A percentile compares a stretch with the other conserved stretches of the same genome.
These are phyloP conservation scores for Agapornis roseicollis DNA, from an alignment of 2,113 vertebrate species.

Conservation along the genomic window DNA sequence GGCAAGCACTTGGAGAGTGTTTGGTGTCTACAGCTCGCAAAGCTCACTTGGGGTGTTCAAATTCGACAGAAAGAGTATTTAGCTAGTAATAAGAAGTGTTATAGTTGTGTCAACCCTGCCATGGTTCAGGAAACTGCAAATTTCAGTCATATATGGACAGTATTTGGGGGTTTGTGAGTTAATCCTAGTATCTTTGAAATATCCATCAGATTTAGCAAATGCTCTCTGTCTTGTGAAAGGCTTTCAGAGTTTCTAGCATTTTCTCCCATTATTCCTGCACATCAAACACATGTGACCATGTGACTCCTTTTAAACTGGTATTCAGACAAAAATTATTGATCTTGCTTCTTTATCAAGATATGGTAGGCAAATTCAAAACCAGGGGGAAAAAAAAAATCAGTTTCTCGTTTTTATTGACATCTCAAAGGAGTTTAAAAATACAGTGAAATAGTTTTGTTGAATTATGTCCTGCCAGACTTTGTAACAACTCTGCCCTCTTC, in stretches of 20 bases:
- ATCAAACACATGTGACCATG: accelerated
- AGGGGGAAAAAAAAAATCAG: neutral
- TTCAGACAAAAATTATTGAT: neutral
- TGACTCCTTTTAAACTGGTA: neutral
- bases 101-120: accelerated
- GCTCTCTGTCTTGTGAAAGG: neutral
- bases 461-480: neutral
- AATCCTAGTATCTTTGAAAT: neutral
- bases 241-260: accelerated
- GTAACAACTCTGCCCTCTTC: neutral
- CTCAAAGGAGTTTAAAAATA: neutral
- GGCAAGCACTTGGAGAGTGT: neutral
- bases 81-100: accelerated
- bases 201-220: accelerated
- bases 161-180: neutral
- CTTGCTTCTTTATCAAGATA: neutral
- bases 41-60: neutral
- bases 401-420: neutral
- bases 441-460: neutral
- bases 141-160: neutral
- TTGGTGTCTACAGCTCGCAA: neutral
- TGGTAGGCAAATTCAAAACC: conserved; percentile 30
- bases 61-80: accelerated
- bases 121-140: accelerated
- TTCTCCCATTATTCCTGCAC: neutral